phyloP scores from a whole-genome alignment of 2,797 vertebrate species.

The Macrochelys suwanniensis region DNA sequence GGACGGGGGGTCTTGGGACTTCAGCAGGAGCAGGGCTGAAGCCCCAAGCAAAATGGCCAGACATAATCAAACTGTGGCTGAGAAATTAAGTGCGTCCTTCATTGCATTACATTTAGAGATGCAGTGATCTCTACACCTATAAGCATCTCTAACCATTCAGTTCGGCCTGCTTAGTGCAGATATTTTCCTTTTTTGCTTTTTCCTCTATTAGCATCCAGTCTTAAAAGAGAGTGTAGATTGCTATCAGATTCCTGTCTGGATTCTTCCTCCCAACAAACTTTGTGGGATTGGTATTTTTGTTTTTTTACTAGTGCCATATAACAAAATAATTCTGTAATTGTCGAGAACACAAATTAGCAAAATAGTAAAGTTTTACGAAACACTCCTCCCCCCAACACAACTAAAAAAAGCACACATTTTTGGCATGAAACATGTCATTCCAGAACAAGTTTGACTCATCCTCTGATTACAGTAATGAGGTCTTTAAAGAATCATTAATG shows the following conservation, averaged over 20 bases:
- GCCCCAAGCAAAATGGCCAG: not conserved
- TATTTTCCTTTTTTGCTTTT: not conserved
- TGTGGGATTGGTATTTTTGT: constrained; percentile 3
- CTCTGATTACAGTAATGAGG: constrained; percentile 33
- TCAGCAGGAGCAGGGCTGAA: no score
- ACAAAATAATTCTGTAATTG: not conserved
- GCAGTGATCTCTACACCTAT: not conserved
- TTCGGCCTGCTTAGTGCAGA: no score
- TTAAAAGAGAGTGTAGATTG: not conserved
- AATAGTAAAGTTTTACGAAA: constrained; percentile 52
- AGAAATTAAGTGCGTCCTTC: not conserved
- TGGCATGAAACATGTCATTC: not conserved
- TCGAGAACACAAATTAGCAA: not conserved
- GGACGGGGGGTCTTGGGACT: no score
- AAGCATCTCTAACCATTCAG: not conserved
- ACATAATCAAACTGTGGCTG: not conserved
- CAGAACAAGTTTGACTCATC: constrained; percentile 65
- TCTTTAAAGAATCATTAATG: constrained; percentile 23
- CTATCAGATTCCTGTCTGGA: not conserved
- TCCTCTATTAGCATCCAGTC: not conserved
- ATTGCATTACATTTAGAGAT: not conserved
- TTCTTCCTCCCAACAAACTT: not conserved
- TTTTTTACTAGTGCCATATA: not conserved
- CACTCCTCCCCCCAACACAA: constrained; percentile 39
- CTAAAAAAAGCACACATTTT: constrained; percentile 54